phyloP scores from a whole-genome alignment of 92 coral and sea anemone species.

The Phenganax stokvisi region DNA sequence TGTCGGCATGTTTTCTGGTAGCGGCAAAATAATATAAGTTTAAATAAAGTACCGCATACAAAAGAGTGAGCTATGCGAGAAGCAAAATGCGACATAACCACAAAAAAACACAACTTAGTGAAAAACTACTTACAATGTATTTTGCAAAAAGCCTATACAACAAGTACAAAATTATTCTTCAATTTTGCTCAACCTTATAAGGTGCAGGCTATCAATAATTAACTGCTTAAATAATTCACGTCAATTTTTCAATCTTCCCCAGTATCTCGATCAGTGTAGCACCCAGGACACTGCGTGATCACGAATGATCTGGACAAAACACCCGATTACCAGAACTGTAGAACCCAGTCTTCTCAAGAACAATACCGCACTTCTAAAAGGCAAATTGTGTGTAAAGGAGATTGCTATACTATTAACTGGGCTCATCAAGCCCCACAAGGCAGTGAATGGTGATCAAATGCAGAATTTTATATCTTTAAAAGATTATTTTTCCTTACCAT shows the following conservation, averaged over 20 bases:
- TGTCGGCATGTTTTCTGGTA: too few species aligned
- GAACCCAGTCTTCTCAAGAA: slow-evolving; percentile 35
- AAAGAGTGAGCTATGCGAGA: too few species aligned
- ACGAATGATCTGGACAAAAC: slow-evolving; percentile 40
- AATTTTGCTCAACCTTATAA: not conserved
- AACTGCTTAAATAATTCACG: slow-evolving; percentile 9
- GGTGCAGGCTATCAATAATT: not conserved
- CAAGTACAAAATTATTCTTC: slow-evolving; percentile 4
- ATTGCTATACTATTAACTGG: too few species aligned
- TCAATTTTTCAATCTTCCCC: not conserved
- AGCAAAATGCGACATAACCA: too few species aligned
- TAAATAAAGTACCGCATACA: too few species aligned
- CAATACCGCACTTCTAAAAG: slow-evolving; percentile 31
- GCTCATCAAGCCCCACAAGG: too few species aligned
- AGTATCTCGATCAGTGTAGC: slow-evolving; percentile 38
- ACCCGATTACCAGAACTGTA: slow-evolving; percentile 35
- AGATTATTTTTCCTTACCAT: slow-evolving; percentile 53
- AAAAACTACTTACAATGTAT: too few species aligned
- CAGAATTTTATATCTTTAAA: too few species aligned
- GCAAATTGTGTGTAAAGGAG: too few species aligned
- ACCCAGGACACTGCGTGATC: slow-evolving; percentile 46
- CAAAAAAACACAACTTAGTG: too few species aligned
- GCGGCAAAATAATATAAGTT: too few species aligned
- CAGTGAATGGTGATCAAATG: too few species aligned
- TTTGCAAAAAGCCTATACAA: not conserved